Base-by-base conservation (phyloP, 2,888 invertebrate genomes). In the Drosophila prolongata region DNA sequence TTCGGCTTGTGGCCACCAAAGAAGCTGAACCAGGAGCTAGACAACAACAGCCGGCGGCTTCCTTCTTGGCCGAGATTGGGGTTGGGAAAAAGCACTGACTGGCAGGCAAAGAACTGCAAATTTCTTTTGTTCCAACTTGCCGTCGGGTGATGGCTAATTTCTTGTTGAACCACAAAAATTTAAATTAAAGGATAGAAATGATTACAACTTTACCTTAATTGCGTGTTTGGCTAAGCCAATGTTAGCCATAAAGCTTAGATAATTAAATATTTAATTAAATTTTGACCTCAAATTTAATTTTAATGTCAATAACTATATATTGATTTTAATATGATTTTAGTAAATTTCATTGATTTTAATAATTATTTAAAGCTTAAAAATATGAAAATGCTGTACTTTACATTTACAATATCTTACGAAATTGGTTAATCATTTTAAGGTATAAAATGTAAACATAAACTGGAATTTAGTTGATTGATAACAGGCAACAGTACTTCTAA, bases 1-100 rank as follows among this genome's bases (percentile, higher is more conserved):
- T 62, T 71, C 70, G 72, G 70, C 62, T 71, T 71, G 70, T 35
- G 70, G 60, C 62, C 43, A 43, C 35, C 60, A 46, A 11, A 19
- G 38, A 14, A 42, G 61, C 47, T 37, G 37, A 37, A 37, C 54
- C 54, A 38, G 34, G 35, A 68, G 38, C 35, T 52, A 53, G 58
- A 42, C 40, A 53, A 35, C 42, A 24, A 46, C 27, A 35, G 69
- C 49, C 69, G 34, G 16, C 42, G 69, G 53, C 37, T 16, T 30
- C 35, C 34, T 35, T 40, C 50, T 44, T 16, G 43, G 53, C 42
- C 19, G 40, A 27, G 37, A 37, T 42, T 34, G 40, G 35, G 50
- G 42, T 9, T 38, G 44, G 57, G 40, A 50, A 60, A 46, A 37
- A 55, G 35, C 16, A 35, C 14, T 37, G 19, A 11, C 13, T 49